Evolutionary conservation across 2,797 vertebrate genomes (phyloP), one percentile per base, ranked within the genome.

Genomic region (Acomys russatus): DNA sequence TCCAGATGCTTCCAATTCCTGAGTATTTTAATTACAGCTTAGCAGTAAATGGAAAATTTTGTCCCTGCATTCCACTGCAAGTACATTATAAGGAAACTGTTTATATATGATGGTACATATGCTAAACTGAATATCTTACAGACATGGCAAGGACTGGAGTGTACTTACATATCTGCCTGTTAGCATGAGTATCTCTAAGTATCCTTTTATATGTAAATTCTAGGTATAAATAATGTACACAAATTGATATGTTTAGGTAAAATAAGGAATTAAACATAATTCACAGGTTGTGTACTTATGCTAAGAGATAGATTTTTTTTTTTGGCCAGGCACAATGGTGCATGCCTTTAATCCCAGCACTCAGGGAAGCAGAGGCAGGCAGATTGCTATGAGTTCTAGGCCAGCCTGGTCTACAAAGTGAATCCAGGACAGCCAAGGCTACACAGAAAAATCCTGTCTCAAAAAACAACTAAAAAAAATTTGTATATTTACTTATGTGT

Each of bases 181-280:
- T 77, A 35, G 73, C 54, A 64, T 20, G 15, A 33, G 10, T 73
- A 71, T 20, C 1, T 64, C 56, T 88, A 33, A 91, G 10, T 82
- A 25, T 30, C 28, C 17, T 71, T 25, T 59, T 73, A 56, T 73
- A 3, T 49, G 18, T 84, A 84, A 84, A 91, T 88, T 44, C 11
- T 51, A 86, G 10, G 17, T 56, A 78, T 49, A 63, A 71, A 64
- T 9, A 84, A 71, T 49, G 15, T 71, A 51, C 33, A 59, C 12
- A 80, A 18, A 54, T 68, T n/a, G 8, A 25, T 86, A 23, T 51
- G 56, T 91, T 59, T 74, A 49, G 23, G 20, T 63, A 59, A 86
- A 96, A 94, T 7, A 86, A 86, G 33, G 28, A 86, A 61, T 68
- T 74, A 70, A 93, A 95, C 44, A 85, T 11, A 59, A 33, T 87